Evolutionary conservation across 1,140 invertebrate genomes (phyloP), one percentile per base, ranked within the genome.

Genomic region (Steinernema feltiae): DNA sequence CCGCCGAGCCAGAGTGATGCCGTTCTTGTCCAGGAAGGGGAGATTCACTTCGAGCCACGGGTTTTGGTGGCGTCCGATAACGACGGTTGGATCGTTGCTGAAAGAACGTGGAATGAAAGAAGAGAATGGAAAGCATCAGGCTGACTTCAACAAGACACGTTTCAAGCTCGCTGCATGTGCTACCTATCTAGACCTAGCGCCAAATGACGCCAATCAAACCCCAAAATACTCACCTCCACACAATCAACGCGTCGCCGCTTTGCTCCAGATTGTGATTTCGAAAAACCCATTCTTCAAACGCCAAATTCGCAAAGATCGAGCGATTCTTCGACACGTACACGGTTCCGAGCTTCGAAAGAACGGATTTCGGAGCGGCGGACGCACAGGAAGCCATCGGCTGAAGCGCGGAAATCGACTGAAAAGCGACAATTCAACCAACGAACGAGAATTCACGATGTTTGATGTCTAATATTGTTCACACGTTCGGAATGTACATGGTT

Each of bases 41-140:
- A 93, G 86, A 85, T 97, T 93, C 0, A 92, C 91, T 88, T 99
- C 96, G 24, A 92, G 85, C 92, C 95, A 98, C 0, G 95, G 94
- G 88, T 99, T 99, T 87, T 98, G 96, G 88, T 98, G 93, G 46
- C 93, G 89, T 0, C 97, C 97, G 84, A 98, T 92, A 0, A 98
- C 95, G 70, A 99, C 92, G 86, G 93, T 92, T 0, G 95, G 94
- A 80, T 92, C 89, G 88, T 97, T 99, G 70, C 91, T 84, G 63
- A 70, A 85, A 70, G 24, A 12, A 21, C 31, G n/a, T 74, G 29
- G 30, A 72, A 1, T 72, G 12, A 72, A 27, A 21, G 17, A 17
- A 30, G 31, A 72, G 1, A 18, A n/a, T 30, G 27, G 31, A 1
- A 7, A 30, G 69, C 69, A 3, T 12, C 17, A 12, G 7, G 7